A percentile compares a stretch with the other conserved stretches of the same genome.
Conservation (phyloP, 2,113 vertebrate species). For the Chaenogobius annularis region DNA sequence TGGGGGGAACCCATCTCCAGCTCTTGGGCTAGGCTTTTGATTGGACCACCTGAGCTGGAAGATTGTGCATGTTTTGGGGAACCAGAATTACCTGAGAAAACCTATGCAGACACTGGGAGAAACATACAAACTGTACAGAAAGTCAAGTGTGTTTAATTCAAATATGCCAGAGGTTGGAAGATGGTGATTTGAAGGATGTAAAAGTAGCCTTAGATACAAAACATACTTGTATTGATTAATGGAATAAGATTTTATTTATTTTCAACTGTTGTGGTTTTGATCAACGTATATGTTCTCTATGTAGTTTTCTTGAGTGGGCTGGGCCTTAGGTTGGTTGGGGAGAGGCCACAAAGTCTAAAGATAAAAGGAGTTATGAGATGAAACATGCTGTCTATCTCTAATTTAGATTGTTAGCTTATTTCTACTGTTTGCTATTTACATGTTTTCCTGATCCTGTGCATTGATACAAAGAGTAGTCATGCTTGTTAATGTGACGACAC, state of each 20-base stretch:
- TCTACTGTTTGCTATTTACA: not conserved
- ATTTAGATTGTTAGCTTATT: not conserved
- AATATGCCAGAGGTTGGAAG: too few species aligned
- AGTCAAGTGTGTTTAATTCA: too few species aligned
- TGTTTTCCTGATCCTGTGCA: not conserved
- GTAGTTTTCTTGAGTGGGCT: not conserved
- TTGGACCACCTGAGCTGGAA: too few species aligned
- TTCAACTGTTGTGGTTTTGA: not conserved
- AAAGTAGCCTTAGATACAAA: too few species aligned
- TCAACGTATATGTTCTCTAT: not conserved
- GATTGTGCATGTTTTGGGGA: too few species aligned
- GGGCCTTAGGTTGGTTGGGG: not conserved
- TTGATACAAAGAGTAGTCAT: not conserved
- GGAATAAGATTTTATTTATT: not conserved
- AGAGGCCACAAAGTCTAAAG: not conserved
- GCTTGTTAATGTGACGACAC: slow-evolving; percentile 16
- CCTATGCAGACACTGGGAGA: too few species aligned
- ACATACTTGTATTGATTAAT: too few species aligned
- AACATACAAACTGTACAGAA: too few species aligned
- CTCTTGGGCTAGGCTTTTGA: too few species aligned
- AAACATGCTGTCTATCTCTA: not conserved
- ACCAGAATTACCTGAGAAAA: too few species aligned
- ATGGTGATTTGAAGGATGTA: too few species aligned
- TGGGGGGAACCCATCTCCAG: too few species aligned
- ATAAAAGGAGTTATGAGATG: not conserved